Evolutionary conservation across 37 sponge, comb jelly and placozoan genomes (phyloP), one percentile per base, ranked within the genome.

Genomic region (Cliona cf. orientalis): DNA sequence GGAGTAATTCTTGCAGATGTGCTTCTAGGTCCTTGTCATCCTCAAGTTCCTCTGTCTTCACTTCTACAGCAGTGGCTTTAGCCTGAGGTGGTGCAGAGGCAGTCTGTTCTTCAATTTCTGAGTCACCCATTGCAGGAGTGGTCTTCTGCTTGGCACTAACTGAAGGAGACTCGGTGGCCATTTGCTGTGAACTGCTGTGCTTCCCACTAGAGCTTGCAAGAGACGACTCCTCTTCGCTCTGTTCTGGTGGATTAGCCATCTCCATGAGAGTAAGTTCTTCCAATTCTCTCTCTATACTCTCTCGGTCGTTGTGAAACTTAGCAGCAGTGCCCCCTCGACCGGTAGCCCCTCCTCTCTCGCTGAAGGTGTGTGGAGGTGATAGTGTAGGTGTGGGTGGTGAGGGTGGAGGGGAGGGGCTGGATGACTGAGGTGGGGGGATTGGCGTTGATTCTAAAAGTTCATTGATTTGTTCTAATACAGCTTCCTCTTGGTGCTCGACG

Each of bases 401-500:
- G 11, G 60, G 58, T 3, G 46, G 21, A 3, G 21, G 29, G 3
- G 45, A 25, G 49, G n/a, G 46, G 5, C 28, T 36, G 35, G 69
- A 19, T 32, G 40, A 34, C 33, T 9, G 12, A 22, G 25, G 69
- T 62, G 64, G 67, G 34, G 74, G 74, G 26, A 57, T 55, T 29
- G 74, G 74, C 4, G 35, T 29, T 1, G 62, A 42, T 33, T 76
- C 77, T 5, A 76, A 21, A 32, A 61, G 19, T 64, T 76, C 64
- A 22, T 61, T 21, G 44, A 62, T 26, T 17, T 76, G 64, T 45
- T 76, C 77, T 23, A 61, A 43, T 12, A 76, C 25, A 1, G 42
- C 77, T 39, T 76, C 77, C 29, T 76, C 77, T 14, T 72, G 73
- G 45, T 72, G 36, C 57, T 72, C 73, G 1, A 72, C 56, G 14